A percentile compares a stretch with the other conserved stretches of the same genome.
phyloP scores from a whole-genome alignment of 2,113 vertebrate genomes.

The Aythya baeri region DNA sequence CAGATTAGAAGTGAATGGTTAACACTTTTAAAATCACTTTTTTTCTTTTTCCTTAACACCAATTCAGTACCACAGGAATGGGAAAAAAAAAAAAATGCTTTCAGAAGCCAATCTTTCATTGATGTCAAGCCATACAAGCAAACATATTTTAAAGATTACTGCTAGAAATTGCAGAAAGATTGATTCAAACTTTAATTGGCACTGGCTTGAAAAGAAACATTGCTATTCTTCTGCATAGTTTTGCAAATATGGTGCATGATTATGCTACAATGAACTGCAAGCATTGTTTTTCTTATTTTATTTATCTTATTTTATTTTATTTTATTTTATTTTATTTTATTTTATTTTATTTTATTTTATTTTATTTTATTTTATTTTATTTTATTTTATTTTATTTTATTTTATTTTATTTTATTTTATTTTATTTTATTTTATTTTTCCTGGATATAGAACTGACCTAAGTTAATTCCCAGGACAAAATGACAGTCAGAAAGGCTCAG shows the following conservation, averaged over 20 bases:
- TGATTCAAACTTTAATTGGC: slow-evolving; percentile 23
- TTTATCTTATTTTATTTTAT: background rate
- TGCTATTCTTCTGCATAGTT: background rate
- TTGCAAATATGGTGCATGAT: background rate
- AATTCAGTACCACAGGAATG: background rate
- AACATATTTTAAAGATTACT: background rate
- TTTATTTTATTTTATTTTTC: background rate
- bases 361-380: too few species aligned
- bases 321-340: background rate
- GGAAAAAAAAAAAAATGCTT: background rate
- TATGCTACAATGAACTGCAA: background rate
- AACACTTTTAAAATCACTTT: background rate
- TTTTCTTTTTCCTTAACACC: background rate
- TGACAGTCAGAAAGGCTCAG: background rate
- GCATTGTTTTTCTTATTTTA: background rate
- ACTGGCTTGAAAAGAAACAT: background rate
- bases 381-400: too few species aligned
- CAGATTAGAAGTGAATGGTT: background rate
- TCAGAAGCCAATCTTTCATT: background rate
- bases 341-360: background rate
- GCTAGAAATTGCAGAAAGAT: background rate
- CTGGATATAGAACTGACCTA: background rate
- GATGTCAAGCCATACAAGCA: background rate
- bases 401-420: too few species aligned
- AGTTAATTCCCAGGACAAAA: slow-evolving; percentile 7